A percentile compares a stretch with the other conserved stretches of the same genome.
phyloP scores from a whole-genome alignment of 2,797 vertebrate species.

The Pseudochirops corinnae region DNA sequence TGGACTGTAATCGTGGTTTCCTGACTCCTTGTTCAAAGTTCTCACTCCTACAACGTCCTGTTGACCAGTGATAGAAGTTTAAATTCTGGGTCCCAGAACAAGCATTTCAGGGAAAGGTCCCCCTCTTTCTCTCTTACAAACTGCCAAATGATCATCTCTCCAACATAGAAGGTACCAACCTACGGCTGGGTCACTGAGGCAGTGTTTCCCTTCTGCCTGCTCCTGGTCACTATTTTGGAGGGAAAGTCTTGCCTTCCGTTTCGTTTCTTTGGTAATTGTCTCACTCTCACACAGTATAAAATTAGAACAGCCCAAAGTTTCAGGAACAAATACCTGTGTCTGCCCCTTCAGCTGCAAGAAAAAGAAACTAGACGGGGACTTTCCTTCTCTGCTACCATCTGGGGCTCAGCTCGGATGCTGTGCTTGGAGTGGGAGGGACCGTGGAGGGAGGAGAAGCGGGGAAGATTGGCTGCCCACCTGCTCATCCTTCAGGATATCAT shows the following conservation, averaged over 20 bases:
- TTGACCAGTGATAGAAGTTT: not conserved
- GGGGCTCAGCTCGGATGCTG: slow-evolving; percentile 49
- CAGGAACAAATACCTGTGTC: slow-evolving; percentile 78
- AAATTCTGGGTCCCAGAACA: not conserved
- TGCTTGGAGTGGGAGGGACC: not conserved
- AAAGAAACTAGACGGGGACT: slow-evolving; percentile 78
- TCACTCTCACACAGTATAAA: slow-evolving; percentile 44
- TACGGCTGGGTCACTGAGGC: not conserved
- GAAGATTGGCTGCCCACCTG: not conserved
- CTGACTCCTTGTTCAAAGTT: not conserved
- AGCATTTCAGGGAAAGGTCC: not conserved
- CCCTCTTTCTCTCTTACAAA: not conserved
- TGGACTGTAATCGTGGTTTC: not conserved
- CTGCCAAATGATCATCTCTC: not conserved
- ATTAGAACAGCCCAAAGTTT: slow-evolving; percentile 82
- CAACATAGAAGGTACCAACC: not conserved
- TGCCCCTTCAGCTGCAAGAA: slow-evolving; percentile 70
- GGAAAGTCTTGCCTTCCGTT: not conserved
- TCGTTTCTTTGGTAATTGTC: not conserved
- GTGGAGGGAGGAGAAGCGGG: accelerated
- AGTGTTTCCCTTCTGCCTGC: not conserved
- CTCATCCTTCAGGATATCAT: not conserved
- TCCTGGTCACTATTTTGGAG: not conserved
- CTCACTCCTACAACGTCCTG: not conserved
- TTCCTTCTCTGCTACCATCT: slow-evolving; percentile 68